These are phyloP conservation scores for Lethocerus indicus DNA, from an alignment of 1,140 invertebrate species.

Conservation along the genomic window DNA sequence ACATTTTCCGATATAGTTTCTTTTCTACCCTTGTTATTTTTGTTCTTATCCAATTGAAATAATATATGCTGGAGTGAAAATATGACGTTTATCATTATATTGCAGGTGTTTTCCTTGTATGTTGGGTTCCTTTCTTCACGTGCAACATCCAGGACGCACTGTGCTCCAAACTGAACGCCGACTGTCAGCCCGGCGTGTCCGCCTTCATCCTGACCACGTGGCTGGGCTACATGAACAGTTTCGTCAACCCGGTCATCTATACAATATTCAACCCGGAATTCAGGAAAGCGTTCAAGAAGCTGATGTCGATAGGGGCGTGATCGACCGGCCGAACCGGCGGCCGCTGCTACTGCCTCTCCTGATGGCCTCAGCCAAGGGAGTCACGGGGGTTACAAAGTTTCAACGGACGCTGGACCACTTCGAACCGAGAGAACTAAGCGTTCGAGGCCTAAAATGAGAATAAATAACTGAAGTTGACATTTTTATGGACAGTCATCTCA, in stretches of 20 bases:
- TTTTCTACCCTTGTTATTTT: conserved; percentile 1
- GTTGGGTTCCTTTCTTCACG: conserved; percentile 99
- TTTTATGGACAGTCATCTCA: not conserved
- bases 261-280: conserved; percentile 99
- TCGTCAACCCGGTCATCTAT: conserved; percentile 96
- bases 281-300: conserved; percentile 94
- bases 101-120: conserved; percentile 85
- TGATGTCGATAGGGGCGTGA: conserved; percentile 38
- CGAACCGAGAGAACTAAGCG: not conserved
- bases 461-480: no score
- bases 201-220: conserved; percentile 92
- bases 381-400: not conserved
- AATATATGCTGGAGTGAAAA: not conserved
- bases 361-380: conserved; percentile 1
- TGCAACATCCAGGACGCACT: conserved; percentile 95
- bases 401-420: not conserved
- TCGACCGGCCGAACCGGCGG: conserved; percentile 3
- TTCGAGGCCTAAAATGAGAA: not conserved
- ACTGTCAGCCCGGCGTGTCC: conserved; percentile 71
- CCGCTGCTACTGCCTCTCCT: no score
- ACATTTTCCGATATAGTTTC: not conserved
- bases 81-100: conserved; percentile 8
- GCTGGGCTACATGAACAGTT: conserved; percentile 98
- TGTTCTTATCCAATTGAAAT: conserved; percentile 1
- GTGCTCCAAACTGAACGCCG: conserved; percentile 61